Conservation (phyloP, 2,888 invertebrate species). For the Poecilobothrus nobilitatus region DNA sequence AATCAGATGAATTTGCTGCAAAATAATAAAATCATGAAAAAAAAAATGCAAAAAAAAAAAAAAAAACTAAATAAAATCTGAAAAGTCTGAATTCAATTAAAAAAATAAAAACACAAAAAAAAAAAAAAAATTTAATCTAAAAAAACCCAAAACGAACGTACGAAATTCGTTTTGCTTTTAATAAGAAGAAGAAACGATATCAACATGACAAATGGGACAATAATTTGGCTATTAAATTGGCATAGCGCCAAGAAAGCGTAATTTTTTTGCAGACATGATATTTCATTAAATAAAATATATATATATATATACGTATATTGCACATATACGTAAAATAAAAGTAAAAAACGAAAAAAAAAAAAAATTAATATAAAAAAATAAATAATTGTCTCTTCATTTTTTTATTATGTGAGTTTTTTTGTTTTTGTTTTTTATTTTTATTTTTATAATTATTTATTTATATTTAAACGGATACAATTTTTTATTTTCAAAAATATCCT, state of each 20-base stretch:
- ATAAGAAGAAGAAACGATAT: background rate
- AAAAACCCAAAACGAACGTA: no score
- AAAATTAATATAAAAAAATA: no score
- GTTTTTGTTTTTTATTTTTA: background rate
- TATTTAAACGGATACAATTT: conserved; percentile 4
- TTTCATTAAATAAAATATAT: background rate
- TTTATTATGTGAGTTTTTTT: no score
- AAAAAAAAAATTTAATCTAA: background rate
- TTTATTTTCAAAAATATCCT: background rate
- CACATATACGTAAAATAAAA: background rate
- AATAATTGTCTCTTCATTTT: no score
- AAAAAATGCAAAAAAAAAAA: no score
- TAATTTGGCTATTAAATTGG: conserved; percentile 6
- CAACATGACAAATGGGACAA: conserved; percentile 6
- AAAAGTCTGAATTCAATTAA: background rate
- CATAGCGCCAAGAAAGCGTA: background rate
- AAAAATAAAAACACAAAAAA: background rate
- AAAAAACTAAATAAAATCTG: no score
- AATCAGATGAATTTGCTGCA: background rate
- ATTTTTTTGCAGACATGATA: conserved; percentile 5
- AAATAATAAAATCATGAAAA: no score
- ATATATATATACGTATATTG: background rate
- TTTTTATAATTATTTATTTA: background rate
- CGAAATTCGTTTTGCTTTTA: background rate
- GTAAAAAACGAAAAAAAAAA: no score